Evolutionary conservation across 2,797 vertebrate species (phyloP), one percentile per base, ranked within the genome.

Genomic region (Malurus leucopterus): DNA sequence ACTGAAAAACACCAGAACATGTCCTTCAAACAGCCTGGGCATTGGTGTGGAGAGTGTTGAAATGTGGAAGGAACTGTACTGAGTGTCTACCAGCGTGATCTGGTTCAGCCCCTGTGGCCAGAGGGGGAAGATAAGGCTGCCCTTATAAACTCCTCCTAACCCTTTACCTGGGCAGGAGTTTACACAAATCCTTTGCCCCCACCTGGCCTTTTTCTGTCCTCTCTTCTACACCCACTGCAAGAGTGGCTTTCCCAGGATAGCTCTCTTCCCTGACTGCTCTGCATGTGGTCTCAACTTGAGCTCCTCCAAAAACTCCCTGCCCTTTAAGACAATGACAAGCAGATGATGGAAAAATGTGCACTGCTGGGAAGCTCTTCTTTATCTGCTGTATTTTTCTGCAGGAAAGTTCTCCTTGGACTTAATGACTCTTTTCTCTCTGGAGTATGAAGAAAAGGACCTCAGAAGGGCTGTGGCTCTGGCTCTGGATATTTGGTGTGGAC

Each of bases 161-260:
- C 16, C 10, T 24, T 73, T 9, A 15, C 21, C 38, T 53, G 59
- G 21, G 7, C 24, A 46, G 26, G 13, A 67, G 13, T 74, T 65
- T 51, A 64, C 32, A 41, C 32, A 84, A 55, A 69, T 32, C 17
- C 32, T 55, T 65, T 3, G 1, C 9, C 24, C 30, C n/a, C 0
- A 0, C 1, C n/a, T 23, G 23, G 5, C 5, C 6, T 21, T 86
- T 44, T 72, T 34, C 43, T 3, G 0, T 10, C 6, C 3, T 47
- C 15, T 74, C 18, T 84, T 84, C 36, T 61, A 13, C 2, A 2
- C 32, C 32, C 5, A 1, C 19, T 23, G 13, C 22, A 34, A 84
- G 13, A 29, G 11, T n/a, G 11, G 41, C 3, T 26, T 82, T 36
- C 30, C 17, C 22, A 43, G 46, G 49, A 44, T 13, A n/a, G 13